Conservation (phyloP, 2,113 vertebrate species). For the Sebastes schlegelii region DNA sequence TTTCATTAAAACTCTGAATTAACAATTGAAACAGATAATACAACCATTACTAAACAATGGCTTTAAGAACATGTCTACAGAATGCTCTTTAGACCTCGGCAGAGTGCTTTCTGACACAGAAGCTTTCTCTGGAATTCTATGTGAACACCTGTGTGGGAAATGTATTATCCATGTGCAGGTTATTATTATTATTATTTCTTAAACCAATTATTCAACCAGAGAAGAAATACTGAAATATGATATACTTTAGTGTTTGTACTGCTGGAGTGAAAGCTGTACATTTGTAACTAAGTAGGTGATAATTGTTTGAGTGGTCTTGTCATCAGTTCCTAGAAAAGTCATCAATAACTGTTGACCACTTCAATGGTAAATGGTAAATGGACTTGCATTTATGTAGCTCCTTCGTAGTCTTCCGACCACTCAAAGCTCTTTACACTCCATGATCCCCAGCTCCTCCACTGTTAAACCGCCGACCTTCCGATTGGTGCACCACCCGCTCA, state of each 20-base stretch:
- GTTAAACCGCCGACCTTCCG: no score
- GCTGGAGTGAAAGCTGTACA: neutral
- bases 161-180: neutral
- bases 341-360: neutral
- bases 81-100: slow-evolving; percentile 4
- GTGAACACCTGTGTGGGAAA: neutral
- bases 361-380: neutral
- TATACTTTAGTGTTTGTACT: neutral
- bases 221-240: neutral
- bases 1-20: slow-evolving; percentile 58
- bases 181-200: neutral
- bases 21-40: slow-evolving; percentile 28
- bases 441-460: no score
- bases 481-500: no score
- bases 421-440: no score
- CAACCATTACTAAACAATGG: slow-evolving; percentile 11
- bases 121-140: neutral
- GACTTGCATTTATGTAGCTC: no score
- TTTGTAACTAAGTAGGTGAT: no score
- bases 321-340: neutral
- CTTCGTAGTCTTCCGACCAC: no score
- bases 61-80: neutral
- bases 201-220: neutral
- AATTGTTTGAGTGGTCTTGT: neutral
- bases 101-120: slow-evolving; percentile 10